These are phyloP conservation scores for Mythimna loreyi DNA, from an alignment of 2,888 invertebrate species.

Conservation along the genomic window DNA sequence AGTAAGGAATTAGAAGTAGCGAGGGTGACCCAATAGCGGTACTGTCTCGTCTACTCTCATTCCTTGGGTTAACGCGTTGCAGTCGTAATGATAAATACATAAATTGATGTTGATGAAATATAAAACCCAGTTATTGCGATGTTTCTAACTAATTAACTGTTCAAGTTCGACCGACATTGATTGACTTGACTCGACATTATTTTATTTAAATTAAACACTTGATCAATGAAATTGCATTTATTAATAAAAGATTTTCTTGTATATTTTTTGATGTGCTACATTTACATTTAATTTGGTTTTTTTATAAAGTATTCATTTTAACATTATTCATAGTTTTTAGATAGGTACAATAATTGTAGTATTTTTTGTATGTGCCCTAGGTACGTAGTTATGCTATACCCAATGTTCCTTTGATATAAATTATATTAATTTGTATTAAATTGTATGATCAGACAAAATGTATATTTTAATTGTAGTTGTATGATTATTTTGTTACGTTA, in stretches of 20 bases:
- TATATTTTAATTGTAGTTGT: conserved; percentile 60
- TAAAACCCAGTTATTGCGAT: conserved; percentile 4
- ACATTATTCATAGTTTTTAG: conserved; percentile 61
- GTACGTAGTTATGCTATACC: conserved; percentile 70
- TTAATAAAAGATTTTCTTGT: conserved; percentile 68
- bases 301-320: conserved; percentile 65
- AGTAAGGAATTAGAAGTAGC: background rate
- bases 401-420: conserved; percentile 73
- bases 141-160: background rate
- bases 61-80: background rate
- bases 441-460: conserved; percentile 61
- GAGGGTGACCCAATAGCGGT: background rate
- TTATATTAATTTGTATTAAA: conserved; percentile 69
- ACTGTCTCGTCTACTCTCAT: background rate
- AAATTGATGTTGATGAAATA: conserved; percentile 29
- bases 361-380: conserved; percentile 68
- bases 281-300: conserved; percentile 73
- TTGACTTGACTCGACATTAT: conserved; percentile 30
- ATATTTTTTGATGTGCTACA: conserved; percentile 80
- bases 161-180: background rate
- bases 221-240: conserved; percentile 76
- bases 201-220: conserved; percentile 33
- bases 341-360: conserved; percentile 66
- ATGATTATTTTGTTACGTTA: conserved; percentile 61
- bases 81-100: conserved; percentile 14